A percentile compares a stretch with the other conserved stretches of the same genome.
Conservation (phyloP, 2,113 vertebrate species). For the Phaethon lepturus region DNA sequence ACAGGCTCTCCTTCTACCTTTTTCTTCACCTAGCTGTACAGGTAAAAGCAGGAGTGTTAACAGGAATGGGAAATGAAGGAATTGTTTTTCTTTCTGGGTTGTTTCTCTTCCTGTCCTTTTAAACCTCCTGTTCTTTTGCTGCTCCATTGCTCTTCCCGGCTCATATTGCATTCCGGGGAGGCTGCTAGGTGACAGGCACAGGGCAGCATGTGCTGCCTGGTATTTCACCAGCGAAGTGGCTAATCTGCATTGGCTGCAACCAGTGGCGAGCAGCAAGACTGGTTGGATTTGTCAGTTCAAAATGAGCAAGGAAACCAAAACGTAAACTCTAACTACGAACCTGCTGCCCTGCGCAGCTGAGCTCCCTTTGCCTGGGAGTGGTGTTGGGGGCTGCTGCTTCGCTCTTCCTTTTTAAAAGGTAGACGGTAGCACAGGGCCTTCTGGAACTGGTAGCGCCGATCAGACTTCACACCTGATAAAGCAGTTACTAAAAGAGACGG, state of each 20-base stretch:
- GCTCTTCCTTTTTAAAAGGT: neutral
- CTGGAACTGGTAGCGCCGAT: neutral
- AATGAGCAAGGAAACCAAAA: neutral
- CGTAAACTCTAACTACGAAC: neutral
- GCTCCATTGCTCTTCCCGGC: conserved; percentile 33
- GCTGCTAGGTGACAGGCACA: conserved; percentile 65
- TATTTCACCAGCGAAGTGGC: conserved; percentile 51
- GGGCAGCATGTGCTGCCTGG: conserved; percentile 40
- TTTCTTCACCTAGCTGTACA: accelerated
- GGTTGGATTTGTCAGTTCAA: neutral
- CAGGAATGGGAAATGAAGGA: neutral
- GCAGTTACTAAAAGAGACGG: neutral
- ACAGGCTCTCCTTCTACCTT: neutral
- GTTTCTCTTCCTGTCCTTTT: conserved; percentile 29
- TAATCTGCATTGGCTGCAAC: conserved; percentile 34
- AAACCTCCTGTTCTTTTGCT: conserved; percentile 30
- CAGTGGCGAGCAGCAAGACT: neutral
- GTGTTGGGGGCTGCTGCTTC: neutral
- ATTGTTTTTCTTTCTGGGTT: neutral
- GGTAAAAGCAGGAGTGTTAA: neutral
- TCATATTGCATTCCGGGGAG: conserved; percentile 51
- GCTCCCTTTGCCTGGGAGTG: neutral
- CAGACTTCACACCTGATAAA: neutral
- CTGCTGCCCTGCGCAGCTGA: neutral
- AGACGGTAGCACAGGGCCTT: neutral